Percentiles rank a stretch among this genome's conserved stretches.
Evolutionary conservation across 2,113 vertebrate species (phyloP).

Genomic region (Brienomyrus brachyistius): DNA sequence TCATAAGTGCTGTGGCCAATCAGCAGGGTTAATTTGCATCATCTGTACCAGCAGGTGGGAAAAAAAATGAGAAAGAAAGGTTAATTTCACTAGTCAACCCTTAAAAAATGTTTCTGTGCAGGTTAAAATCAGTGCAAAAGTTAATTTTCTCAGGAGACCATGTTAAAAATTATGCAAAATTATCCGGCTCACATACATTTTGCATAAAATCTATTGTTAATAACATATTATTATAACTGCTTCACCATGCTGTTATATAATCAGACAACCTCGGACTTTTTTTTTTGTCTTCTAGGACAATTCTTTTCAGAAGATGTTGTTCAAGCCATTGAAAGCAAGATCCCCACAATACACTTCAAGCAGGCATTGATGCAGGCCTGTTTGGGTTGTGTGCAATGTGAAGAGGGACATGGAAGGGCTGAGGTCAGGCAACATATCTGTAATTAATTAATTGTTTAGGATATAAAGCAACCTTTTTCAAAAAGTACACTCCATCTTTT

Average conservation of each 20-base stretch:
- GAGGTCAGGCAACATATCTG: background rate
- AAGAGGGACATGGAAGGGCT: background rate
- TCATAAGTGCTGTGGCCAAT: background rate
- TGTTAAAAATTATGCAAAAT: background rate
- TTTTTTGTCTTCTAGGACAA: background rate
- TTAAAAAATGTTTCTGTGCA: background rate
- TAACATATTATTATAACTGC: background rate
- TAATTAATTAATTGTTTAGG: background rate
- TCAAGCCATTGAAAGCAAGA: background rate
- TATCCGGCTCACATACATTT: background rate
- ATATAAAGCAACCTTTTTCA: background rate
- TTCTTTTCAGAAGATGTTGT: background rate
- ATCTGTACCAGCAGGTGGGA: background rate
- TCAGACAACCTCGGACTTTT: background rate
- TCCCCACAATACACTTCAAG: background rate
- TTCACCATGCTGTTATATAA: background rate
- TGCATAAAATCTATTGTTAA: background rate
- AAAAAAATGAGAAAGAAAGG: background rate
- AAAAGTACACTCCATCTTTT: background rate
- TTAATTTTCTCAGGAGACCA: background rate
- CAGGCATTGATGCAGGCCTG: background rate
- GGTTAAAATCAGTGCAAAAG: background rate
- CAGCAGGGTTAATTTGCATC: background rate
- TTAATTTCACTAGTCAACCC: slow-evolving; percentile 7
- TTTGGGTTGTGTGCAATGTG: background rate